Evolutionary conservation across 2,888 invertebrate genomes (phyloP).

Genomic region (Temnothorax ravouxi): DNA sequence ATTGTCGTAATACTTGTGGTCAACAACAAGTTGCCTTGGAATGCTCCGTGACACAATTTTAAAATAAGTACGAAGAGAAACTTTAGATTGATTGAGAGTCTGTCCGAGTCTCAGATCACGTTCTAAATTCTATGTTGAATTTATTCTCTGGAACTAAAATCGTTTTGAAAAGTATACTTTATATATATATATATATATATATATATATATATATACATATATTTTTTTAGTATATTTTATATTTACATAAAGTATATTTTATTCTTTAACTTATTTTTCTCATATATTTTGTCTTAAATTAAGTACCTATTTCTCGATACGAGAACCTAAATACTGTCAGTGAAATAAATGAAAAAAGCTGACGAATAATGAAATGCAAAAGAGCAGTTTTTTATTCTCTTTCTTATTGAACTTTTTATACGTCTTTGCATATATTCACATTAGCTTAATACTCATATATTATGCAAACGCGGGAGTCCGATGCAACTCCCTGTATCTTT

Average conservation of each 20-base stretch:
- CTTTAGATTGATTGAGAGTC: not conserved
- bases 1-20: constrained; percentile 14
- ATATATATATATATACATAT: too few species aligned
- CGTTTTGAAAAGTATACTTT: not conserved
- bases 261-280: not conserved
- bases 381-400: not conserved
- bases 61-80: constrained; percentile 19
- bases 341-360: not conserved
- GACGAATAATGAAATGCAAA: not conserved
- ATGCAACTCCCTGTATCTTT: constrained; percentile 34
- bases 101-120: not conserved
- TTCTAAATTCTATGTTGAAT: not conserved
- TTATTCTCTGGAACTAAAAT: not conserved
- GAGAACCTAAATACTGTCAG: not conserved
- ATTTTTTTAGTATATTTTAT: too few species aligned
- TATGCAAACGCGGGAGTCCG: constrained; percentile 8
- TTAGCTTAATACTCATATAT: constrained; percentile 14
- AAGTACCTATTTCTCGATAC: not conserved
- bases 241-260: too few species aligned
- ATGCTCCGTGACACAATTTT: constrained; percentile 23
- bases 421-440: not conserved
- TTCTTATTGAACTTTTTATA: not conserved
- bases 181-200: too few species aligned
- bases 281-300: not conserved
- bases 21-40: not conserved